phyloP scores from a whole-genome alignment of 2,113 vertebrate genomes.

The Salvelinus namaycush region DNA sequence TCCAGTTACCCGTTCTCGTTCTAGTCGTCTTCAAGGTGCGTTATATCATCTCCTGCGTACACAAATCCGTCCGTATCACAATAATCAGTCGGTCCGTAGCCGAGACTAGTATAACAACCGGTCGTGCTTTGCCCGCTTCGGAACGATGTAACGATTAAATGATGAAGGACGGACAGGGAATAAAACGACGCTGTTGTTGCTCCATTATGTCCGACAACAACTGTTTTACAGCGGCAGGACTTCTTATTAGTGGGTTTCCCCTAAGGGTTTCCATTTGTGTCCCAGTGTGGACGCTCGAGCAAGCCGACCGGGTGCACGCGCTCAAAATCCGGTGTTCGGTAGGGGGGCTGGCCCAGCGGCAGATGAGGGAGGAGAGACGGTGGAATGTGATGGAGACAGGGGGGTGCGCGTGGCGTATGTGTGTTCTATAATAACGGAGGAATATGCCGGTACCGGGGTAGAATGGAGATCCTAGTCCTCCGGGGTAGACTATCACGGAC shows the following conservation, averaged over 20 bases:
- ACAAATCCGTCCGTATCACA: constrained; percentile 11
- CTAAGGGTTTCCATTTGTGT: constrained; percentile 26
- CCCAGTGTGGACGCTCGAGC: constrained; percentile 32
- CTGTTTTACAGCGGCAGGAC: not conserved
- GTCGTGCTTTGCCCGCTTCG: constrained; percentile 27
- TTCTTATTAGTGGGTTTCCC: constrained; percentile 21
- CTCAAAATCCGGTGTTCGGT: not conserved
- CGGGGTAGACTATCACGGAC: no score
- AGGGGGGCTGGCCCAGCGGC: constrained; percentile 41
- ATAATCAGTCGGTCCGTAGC: not conserved
- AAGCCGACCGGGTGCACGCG: constrained; percentile 19
- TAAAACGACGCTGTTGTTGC: not conserved
- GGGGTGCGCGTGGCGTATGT: not conserved
- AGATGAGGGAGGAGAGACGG: constrained; percentile 28
- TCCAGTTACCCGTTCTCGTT: not conserved
- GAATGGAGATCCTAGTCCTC: no score
- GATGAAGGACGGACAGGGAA: constrained; percentile 24
- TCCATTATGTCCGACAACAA: constrained; percentile 17
- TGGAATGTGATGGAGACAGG: not conserved
- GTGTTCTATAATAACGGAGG: not conserved
- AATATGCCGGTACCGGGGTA: not conserved
- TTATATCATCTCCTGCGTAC: constrained; percentile 31
- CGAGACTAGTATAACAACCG: not conserved
- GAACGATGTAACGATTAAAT: constrained; percentile 12
- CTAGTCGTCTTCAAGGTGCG: constrained; percentile 12